Evolutionary conservation across 2,797 vertebrate genomes (phyloP), one percentile per base, ranked within the genome.

Genomic region (Epinephelus awoara): DNA sequence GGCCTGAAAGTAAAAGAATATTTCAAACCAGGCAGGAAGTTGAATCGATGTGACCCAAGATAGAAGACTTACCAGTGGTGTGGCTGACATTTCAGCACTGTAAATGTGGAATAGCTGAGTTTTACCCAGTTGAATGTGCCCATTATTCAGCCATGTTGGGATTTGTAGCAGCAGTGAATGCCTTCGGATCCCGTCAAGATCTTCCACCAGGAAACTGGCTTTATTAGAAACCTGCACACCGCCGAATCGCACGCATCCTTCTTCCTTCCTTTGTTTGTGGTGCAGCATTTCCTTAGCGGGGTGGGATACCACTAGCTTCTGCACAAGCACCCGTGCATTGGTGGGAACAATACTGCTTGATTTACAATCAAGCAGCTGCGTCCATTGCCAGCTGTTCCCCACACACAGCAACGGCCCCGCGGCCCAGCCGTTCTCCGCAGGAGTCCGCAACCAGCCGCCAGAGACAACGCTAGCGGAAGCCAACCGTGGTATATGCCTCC

Each of bases 311-410:
- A 67, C 85, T 68, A 72, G 80, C 85, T 78, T 77, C 75, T 44
- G 40, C 82, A 85, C 66, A 70, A 85, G 79, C 75, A 72, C 57
- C 77, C 51, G 57, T 49, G 62, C 77, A 84, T 82, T 71, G 76
- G 29, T 12, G 65, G 80, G 44, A 81, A 95, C 93, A 94, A 93
- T 91, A 64, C 80, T 72, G 83, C 89, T 89, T 95, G 93, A 95
- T 95, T 95, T 89, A 94, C 93, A 95, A 95, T 94, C 90, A 88
- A 72, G 89, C 94, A 96, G 94, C 94, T 95, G 95, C 88, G 91
- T 88, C 93, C 91, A 86, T 86, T 89, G 92, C 94, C 93, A 95
- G 90, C 90, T 93, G 89, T 90, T 86, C 82, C 83, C 70, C 68
- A 21, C 88, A 78, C 82, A 81, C 83, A 59, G 83, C 79, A 73